phyloP scores from a whole-genome alignment of 2,888 invertebrate genomes.

The Euzophera pinguis region DNA sequence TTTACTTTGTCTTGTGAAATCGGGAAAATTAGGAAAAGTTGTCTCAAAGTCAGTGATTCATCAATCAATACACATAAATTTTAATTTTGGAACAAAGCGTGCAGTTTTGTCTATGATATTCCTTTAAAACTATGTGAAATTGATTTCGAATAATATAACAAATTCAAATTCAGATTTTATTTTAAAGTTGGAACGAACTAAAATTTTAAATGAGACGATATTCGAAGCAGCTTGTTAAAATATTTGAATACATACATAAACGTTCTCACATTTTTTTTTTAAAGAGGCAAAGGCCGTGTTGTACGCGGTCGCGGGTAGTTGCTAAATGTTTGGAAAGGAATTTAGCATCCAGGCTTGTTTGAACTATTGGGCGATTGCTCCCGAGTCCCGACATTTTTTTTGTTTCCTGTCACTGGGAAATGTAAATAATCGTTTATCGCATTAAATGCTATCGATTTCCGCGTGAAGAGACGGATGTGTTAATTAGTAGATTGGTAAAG shows the following conservation, averaged over 20 bases:
- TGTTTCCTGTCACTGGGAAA: constrained; percentile 38
- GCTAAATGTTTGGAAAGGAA: constrained; percentile 71
- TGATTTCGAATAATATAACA: no score
- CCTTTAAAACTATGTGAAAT: no score
- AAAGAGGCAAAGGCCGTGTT: background rate
- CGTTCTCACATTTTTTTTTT: background rate
- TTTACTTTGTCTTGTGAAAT: background rate
- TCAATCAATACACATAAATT: no score
- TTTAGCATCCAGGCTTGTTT: constrained; percentile 65
- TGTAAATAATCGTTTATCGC: constrained; percentile 28
- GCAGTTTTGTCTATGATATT: no score
- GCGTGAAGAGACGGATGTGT: background rate
- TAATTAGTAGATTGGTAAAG: no score
- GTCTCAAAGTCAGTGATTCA: background rate
- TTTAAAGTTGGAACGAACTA: no score
- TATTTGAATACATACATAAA: background rate
- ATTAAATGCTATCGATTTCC: constrained; percentile 9
- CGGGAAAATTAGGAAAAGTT: background rate
- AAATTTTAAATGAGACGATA: no score
- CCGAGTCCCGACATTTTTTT: constrained; percentile 31
- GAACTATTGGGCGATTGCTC: constrained; percentile 50
- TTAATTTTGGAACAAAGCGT: no score
- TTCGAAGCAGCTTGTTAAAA: no score
- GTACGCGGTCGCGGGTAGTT: constrained; percentile 35
- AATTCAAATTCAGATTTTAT: no score